Evolutionary conservation across 2,113 vertebrate species (phyloP).

Genomic region (Struthio camelus): DNA sequence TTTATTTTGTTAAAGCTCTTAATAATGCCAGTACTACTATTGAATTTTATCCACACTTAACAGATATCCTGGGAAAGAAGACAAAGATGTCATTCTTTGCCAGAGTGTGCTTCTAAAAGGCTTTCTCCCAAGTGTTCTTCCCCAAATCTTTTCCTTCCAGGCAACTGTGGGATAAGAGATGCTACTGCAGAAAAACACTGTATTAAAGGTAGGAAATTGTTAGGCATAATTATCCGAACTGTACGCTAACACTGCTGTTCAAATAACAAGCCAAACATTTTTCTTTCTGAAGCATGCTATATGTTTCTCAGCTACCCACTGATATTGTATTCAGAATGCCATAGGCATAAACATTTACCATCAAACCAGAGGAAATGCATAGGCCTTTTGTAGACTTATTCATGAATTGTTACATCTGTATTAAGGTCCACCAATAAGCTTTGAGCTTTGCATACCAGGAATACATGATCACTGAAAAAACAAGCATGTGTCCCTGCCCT

Average conservation of each 20-base stretch:
- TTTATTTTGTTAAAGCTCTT: constrained; percentile 11
- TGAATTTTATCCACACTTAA: not conserved
- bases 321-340: constrained; percentile 30
- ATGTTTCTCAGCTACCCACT: not conserved
- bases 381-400: not conserved
- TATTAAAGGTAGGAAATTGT: constrained; percentile 15
- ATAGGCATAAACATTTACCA: constrained; percentile 16
- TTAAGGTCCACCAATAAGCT: not conserved
- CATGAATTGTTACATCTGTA: not conserved
- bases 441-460: not conserved
- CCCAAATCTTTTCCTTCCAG: not conserved
- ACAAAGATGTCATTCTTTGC: not conserved
- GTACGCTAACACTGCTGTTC: constrained; percentile 3
- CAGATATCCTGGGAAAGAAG: not conserved
- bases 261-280: constrained; percentile 23
- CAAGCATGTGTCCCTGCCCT: not conserved
- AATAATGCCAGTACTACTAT: not conserved
- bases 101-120: not conserved
- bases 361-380: not conserved
- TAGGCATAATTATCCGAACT: constrained; percentile 27
- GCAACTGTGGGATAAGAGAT: constrained; percentile 5
- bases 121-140: not conserved
- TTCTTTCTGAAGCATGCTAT: not conserved
- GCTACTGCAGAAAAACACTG: not conserved
- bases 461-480: not conserved